Evolutionary conservation across 2,113 vertebrate genomes (phyloP).

Genomic region (Zeus faber): DNA sequence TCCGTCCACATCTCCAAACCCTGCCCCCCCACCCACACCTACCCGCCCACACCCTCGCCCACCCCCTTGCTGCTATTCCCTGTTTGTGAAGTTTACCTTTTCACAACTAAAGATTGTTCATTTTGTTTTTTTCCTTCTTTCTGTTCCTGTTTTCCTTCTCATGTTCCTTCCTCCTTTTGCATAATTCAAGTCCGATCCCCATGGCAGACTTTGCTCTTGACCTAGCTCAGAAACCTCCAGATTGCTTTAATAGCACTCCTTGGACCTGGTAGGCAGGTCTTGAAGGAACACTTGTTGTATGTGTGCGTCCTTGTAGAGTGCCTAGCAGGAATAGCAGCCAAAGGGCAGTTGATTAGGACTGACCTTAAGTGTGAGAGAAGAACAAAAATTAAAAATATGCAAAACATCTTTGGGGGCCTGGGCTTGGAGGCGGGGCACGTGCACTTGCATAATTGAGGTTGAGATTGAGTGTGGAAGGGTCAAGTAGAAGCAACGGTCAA

Average conservation of each 20-base stretch:
- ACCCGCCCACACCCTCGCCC: no score
- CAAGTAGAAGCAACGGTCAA: constrained; percentile 66
- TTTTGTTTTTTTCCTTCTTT: constrained; percentile 29
- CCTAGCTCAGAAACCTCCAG: constrained; percentile 66
- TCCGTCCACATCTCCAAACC: no score
- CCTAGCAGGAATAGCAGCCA: constrained; percentile 24
- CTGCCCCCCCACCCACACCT: no score
- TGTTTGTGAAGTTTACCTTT: no score
- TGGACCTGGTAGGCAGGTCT: no score
- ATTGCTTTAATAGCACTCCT: constrained; percentile 78
- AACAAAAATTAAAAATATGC: constrained; percentile 71
- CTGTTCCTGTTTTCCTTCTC: not conserved
- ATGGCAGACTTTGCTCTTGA: constrained; percentile 69
- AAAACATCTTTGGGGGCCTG: constrained; percentile 33
- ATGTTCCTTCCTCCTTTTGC: constrained; percentile 32
- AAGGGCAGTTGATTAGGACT: constrained; percentile 74
- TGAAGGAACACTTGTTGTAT: no score
- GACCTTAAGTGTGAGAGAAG: constrained; percentile 60
- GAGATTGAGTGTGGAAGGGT: constrained; percentile 57
- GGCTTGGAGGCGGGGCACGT: constrained; percentile 20
- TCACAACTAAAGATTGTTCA: constrained; percentile 9
- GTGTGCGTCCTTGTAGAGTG: constrained; percentile 25
- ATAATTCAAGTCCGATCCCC: constrained; percentile 69
- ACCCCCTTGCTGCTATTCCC: no score
- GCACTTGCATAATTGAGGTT: constrained; percentile 82